These are phyloP conservation scores for Leuciscus idus DNA, from an alignment of 2,113 vertebrate species.

Conservation along the genomic window DNA sequence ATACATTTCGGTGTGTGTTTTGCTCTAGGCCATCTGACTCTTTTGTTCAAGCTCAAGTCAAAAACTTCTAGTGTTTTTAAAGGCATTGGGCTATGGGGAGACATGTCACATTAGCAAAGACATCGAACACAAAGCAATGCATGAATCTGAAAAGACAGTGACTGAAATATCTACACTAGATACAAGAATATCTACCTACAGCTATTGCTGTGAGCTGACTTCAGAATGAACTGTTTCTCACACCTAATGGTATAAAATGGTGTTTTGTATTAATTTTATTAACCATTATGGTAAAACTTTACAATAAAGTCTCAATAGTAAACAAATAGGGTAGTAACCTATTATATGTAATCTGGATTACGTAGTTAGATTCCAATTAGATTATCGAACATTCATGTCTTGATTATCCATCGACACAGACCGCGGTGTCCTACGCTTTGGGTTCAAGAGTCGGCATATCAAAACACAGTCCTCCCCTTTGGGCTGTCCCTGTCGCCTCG, in stretches of 20 bases:
- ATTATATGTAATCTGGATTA: no score
- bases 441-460: no score
- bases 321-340: no score
- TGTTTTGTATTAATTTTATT: no score
- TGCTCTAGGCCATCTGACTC: background rate
- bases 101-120: background rate
- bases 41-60: constrained; percentile 2
- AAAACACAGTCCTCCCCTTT: no score
- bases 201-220: background rate
- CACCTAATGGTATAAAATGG: background rate
- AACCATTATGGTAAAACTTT: no score
- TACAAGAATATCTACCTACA: background rate
- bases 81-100: background rate
- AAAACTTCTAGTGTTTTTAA: background rate
- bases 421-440: no score
- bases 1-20: constrained; percentile 50
- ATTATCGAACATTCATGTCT: no score
- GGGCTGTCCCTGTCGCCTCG: no score
- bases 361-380: no score
- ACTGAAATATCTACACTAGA: background rate
- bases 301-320: no score
- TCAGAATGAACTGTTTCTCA: background rate
- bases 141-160: background rate
- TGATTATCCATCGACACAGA: no score
- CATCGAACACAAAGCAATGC: background rate